A percentile compares a stretch with the other conserved stretches of the same genome.
Conservation (phyloP, 2,113 vertebrate genomes). For the Monopterus albus region DNA sequence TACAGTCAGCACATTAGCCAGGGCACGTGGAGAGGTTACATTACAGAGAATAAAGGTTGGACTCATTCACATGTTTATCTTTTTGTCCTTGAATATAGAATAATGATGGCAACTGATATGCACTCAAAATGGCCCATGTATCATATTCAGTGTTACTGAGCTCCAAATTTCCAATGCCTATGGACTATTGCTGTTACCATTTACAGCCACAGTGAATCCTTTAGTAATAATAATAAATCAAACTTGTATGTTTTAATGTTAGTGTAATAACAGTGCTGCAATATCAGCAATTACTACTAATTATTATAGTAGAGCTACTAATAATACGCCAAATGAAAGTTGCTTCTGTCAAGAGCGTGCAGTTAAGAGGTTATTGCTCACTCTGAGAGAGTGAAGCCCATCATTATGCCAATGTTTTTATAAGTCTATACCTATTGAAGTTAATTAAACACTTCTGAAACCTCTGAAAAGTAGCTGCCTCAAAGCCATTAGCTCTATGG, state of each 20-base stretch:
- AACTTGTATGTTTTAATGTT: no score
- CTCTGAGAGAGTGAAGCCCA: conserved; percentile 11
- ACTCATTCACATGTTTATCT: conserved; percentile 2
- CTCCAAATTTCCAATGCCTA: conserved; percentile 21
- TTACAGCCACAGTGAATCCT: conserved; percentile 30
- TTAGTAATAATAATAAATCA: no score
- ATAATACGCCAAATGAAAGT: conserved; percentile 26
- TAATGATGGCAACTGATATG: conserved; percentile 29
- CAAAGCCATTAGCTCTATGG: conserved; percentile 32
- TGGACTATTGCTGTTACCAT: conserved; percentile 20
- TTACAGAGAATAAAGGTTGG: conserved; percentile 17
- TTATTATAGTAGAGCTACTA: background rate
- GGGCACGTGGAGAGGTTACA: conserved; percentile 13
- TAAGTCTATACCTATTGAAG: conserved; percentile 29
- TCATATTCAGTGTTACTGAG: conserved; percentile 26
- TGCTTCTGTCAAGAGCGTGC: conserved; percentile 5
- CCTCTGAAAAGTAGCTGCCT: conserved; percentile 36
- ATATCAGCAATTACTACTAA: background rate
- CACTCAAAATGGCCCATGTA: conserved; percentile 5
- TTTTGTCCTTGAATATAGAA: conserved; percentile 10
- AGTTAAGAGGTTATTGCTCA: conserved; percentile 12
- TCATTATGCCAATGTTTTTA: conserved; percentile 21
- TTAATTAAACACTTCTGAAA: conserved; percentile 52
- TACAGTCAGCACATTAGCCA: conserved; percentile 11
- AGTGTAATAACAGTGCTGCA: background rate